Conservation (phyloP, 2,888 invertebrate species). For the Hypomecis punctinalis region DNA sequence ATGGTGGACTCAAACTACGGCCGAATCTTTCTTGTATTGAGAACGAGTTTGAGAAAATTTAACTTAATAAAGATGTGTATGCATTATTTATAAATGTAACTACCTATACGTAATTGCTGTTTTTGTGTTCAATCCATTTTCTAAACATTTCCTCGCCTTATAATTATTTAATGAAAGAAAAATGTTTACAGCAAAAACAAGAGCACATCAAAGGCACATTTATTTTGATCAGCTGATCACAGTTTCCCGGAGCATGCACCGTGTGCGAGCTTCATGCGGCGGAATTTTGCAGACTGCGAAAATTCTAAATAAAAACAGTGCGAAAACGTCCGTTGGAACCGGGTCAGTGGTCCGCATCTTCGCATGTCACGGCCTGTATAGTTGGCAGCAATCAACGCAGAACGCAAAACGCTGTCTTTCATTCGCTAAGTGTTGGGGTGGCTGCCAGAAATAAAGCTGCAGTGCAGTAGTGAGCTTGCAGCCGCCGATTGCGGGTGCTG, state of each 20-base stretch:
- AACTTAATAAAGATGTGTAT: no score
- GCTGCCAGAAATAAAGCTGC: slow-evolving; percentile 84
- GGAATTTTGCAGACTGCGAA: slow-evolving; percentile 26
- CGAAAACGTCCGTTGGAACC: slow-evolving; percentile 48
- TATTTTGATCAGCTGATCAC: slow-evolving; percentile 27
- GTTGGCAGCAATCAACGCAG: slow-evolving; percentile 53
- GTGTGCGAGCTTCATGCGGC: slow-evolving; percentile 32
- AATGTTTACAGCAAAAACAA: background rate
- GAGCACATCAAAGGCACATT: background rate
- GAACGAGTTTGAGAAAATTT: no score
- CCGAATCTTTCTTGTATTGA: no score
- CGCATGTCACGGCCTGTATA: slow-evolving; percentile 51
- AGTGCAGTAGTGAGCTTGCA: slow-evolving; percentile 82
- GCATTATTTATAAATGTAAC: no score
- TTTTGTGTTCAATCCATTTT: no score
- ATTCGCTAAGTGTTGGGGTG: slow-evolving; percentile 61
- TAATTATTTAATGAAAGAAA: no score
- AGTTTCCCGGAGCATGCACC: slow-evolving; percentile 14
- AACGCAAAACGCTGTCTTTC: slow-evolving; percentile 48
- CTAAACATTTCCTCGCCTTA: no score
- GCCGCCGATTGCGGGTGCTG: slow-evolving; percentile 69
- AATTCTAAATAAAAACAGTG: slow-evolving; percentile 36
- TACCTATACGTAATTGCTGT: no score
- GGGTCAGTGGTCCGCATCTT: slow-evolving; percentile 58
- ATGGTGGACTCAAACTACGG: no score